phyloP scores from a whole-genome alignment of 2,113 vertebrate species.

The Phyllopteryx taeniolatus region DNA sequence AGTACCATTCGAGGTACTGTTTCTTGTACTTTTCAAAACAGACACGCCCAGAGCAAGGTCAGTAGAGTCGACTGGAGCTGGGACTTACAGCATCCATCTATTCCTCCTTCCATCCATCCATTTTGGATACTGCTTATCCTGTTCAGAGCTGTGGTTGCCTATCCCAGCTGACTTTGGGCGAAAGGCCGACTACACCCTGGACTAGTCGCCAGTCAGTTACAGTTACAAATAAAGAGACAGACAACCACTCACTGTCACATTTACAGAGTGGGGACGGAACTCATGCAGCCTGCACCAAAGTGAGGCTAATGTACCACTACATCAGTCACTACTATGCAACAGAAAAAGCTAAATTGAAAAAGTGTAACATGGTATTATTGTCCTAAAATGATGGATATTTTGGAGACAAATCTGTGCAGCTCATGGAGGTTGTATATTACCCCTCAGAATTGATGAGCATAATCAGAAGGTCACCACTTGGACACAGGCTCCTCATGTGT shows the following conservation, averaged over 20 bases:
- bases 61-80: too few relatives aligned
- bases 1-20: too few relatives aligned
- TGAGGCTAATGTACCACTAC: background rate
- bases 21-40: too few relatives aligned
- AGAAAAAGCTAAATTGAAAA: background rate
- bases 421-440: conserved; percentile 65
- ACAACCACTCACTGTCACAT: background rate
- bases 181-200: too few relatives aligned
- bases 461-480: conserved; percentile 72
- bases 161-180: too few relatives aligned
- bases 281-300: background rate
- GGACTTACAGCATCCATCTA: too few relatives aligned
- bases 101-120: too few relatives aligned
- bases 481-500: conserved; percentile 69
- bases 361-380: conserved; percentile 52
- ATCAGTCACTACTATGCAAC: background rate
- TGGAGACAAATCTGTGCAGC: conserved; percentile 61
- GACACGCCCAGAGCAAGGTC: too few relatives aligned
- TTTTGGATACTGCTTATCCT: too few relatives aligned
- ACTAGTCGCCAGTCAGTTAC: too few relatives aligned
- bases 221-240: background rate
- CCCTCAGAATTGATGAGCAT: conserved; percentile 68
- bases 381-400: conserved; percentile 41
- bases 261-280: background rate
- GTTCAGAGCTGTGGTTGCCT: too few relatives aligned